Evolutionary conservation across 2,797 vertebrate genomes (phyloP).

Genomic region (Enteromius thamalakanensis): DNA sequence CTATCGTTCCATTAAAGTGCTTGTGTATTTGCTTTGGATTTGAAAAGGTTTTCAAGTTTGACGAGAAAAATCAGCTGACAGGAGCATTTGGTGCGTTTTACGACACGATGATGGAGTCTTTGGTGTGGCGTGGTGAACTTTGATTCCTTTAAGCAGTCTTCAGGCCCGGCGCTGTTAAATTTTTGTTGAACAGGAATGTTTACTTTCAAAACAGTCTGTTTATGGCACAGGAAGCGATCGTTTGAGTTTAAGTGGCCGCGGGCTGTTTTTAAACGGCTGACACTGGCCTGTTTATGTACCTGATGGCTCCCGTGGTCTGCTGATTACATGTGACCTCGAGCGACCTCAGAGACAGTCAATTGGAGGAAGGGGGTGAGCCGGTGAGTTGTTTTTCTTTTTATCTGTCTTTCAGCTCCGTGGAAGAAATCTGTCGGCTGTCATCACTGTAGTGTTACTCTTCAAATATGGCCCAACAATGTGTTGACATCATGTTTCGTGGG

Average conservation of each 20-base stretch:
- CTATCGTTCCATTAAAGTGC: constrained; percentile 31
- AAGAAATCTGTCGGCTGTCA: constrained; percentile 37
- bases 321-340: constrained; percentile 61
- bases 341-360: constrained; percentile 54
- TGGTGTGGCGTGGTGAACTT: constrained; percentile 46
- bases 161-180: constrained; percentile 33
- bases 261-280: constrained; percentile 58
- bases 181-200: constrained; percentile 56
- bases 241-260: constrained; percentile 63
- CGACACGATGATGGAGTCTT: constrained; percentile 56
- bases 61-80: constrained; percentile 50
- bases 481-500: constrained; percentile 6
- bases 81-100: constrained; percentile 48
- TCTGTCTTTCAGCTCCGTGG: constrained; percentile 31
- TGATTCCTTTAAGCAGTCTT: constrained; percentile 42
- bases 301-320: constrained; percentile 57
- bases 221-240: constrained; percentile 64
- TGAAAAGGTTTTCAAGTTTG: constrained; percentile 46
- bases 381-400: constrained; percentile 49
- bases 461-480: neutral
- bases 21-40: constrained; percentile 59
- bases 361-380: constrained; percentile 42
- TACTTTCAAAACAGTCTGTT: constrained; percentile 66
- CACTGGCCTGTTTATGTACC: constrained; percentile 62
- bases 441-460: constrained; percentile 12